A percentile compares a stretch with the other conserved stretches of the same genome.
Conservation (phyloP, 1,140 invertebrate species). For the Ectropis grisescens region DNA sequence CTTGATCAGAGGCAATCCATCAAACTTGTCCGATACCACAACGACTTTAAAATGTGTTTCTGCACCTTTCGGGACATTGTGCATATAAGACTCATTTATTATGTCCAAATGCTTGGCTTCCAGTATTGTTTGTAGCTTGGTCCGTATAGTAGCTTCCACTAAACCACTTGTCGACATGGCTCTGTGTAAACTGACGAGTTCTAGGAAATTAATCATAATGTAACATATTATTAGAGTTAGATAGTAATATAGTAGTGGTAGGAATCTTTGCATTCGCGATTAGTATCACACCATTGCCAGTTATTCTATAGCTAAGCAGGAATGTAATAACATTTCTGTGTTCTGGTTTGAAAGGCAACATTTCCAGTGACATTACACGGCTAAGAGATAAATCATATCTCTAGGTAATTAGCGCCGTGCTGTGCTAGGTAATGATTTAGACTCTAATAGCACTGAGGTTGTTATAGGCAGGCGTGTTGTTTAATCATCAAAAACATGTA, state of each 20-base stretch:
- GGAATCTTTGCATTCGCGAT: neutral
- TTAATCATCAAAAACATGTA: neutral
- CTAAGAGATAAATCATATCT: too few relatives aligned
- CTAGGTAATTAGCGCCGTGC: neutral
- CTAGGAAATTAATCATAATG: too few relatives aligned
- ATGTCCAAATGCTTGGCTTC: constrained; percentile 82
- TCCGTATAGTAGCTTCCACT: constrained; percentile 74
- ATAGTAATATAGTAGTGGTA: neutral
- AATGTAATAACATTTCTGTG: too few relatives aligned
- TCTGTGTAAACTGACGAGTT: constrained; percentile 12
- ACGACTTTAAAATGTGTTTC: constrained; percentile 94
- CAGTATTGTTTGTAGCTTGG: constrained; percentile 74
- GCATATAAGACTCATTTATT: constrained; percentile 95
- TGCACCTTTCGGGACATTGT: constrained; percentile 90
- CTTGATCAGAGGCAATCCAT: constrained; percentile 81
- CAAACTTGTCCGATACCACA: constrained; percentile 89
- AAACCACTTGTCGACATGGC: constrained; percentile 36
- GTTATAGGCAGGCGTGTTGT: too few relatives aligned
- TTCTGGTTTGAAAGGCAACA: too few relatives aligned
- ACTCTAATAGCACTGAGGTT: too few relatives aligned
- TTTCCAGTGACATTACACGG: too few relatives aligned
- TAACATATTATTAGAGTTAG: constrained; percentile 1
- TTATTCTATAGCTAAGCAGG: too few relatives aligned
- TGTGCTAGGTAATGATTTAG: too few relatives aligned
- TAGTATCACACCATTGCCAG: too few relatives aligned